Base-by-base conservation (phyloP, 2,113 vertebrate genomes). In the Fulica atra region DNA sequence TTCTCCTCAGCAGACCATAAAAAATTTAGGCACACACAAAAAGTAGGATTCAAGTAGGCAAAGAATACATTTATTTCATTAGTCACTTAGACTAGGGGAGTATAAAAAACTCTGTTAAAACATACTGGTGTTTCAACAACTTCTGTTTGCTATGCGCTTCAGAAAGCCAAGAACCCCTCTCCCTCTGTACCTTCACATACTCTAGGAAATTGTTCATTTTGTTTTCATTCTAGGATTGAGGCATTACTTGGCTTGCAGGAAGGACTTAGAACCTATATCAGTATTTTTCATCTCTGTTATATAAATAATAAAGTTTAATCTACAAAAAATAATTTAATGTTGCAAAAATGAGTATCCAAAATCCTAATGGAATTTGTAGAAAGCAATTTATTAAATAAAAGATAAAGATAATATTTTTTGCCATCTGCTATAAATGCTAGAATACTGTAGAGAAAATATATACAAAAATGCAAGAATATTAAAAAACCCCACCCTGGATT, bases 341-440 rank as follows among this genome's bases (percentile, higher is more conserved):
- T 87, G 53, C 28, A 94, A 89, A 94, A 96, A 92, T 81, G 23
- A 65, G 38, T 66, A 86, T 76, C 71, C 92, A 71, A 91, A 96
- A 89, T 86, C 77, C 92, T 94, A 95, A 92, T 28, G 29, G 66
- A 90, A 92, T 94, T 85, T 93, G 81, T 8, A 60, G 73, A 89
- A 96, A 91, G 24, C 51, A 91, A 86, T 93, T 93, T 79, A 89
- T 86, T 81, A 95, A 95, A 79, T 71, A 87, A 89, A 59, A 72
- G 51, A 84, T 50, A 87, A 74, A 91, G 42, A 71, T n/a, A 71
- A 83, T 46, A 46, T 74, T 82, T 91, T 89, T 74, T 46, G 51
- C 72, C 92, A 90, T 95, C 91, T 97, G 76, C 44, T 94, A 69
- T 24, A 74, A 56, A 86, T 23, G 83, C 35, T 81, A 71, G 70